Evolutionary conservation across 2,888 invertebrate genomes (phyloP), one percentile per base, ranked within the genome.

Genomic region (Trisateles emortualis): DNA sequence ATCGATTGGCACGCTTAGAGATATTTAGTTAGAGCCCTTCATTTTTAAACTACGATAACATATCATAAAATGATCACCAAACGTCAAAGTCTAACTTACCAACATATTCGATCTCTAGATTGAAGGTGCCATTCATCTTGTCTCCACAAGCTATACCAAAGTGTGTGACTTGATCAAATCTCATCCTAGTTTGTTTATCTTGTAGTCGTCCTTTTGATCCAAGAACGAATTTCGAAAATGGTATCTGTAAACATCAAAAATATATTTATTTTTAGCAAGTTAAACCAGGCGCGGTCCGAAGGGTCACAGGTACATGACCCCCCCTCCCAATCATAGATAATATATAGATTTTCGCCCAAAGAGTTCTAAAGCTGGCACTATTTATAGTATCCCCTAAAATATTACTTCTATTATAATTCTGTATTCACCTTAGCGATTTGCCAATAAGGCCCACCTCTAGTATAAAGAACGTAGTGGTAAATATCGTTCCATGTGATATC

Each of bases 371-470:
- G 24, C 24, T 24, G 8, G 0, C 10, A 16, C 26, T 40, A 16
- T 10, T 0, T 38, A 39, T 9, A 33, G 10, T 22, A 13, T 11
- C 6, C 33, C 24, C 4, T 8, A 24, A 24, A 24, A 24, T n/a
- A n/a, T n/a, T n/a, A n/a, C n/a, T n/a, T n/a, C n/a, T n/a, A n/a
- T n/a, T 19, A 19, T 19, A 5, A 19, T 19, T 3, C 19, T 6
- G 30, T 29, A 51, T 40, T 78, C 87, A 97, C 97, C 94, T 96
- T 97, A 19, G 96, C 95, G 59, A 95, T 90, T 92, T 99, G 99
- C 99, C 99, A 99, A 83, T 99, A 99, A 0, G 99, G 99, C 0
- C 99, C 99, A 32, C 99, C 99, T 87, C 99, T 95, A 0, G 99
- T 99, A 81, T 95, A 98, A 3, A 99, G 88, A 0, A 96, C 95